Percentiles rank a stretch among this genome's conserved stretches.
Conservation (phyloP, 2,888 invertebrate species). For the Neoascia interrupta region DNA sequence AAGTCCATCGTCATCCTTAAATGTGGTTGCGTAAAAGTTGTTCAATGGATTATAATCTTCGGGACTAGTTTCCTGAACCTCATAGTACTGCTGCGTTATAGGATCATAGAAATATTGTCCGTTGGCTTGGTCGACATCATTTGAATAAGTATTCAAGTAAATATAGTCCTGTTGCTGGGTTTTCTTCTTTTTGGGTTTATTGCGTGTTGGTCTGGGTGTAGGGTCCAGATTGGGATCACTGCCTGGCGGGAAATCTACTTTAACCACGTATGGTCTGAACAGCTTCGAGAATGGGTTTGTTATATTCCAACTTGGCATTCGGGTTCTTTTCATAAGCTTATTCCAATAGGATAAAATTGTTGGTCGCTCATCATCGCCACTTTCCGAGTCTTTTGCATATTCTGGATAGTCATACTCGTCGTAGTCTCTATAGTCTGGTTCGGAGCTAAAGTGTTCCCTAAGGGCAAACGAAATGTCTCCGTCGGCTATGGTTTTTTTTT, state of each 20-base stretch:
- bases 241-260: conserved; percentile 38
- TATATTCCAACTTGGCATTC: conserved; percentile 32
- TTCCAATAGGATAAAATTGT: conserved; percentile 43
- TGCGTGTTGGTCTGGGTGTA: background rate
- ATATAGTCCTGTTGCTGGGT: background rate
- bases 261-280: conserved; percentile 52
- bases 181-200: background rate
- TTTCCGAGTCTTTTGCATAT: conserved; percentile 25
- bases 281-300: conserved; percentile 51
- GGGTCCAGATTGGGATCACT: background rate
- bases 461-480: background rate
- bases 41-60: conserved; percentile 18
- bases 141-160: background rate
- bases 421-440: background rate
- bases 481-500: background rate
- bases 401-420: background rate
- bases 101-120: conserved; percentile 40
- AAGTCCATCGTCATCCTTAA: conserved; percentile 29
- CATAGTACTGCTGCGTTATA: conserved; percentile 50
- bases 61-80: conserved; percentile 10
- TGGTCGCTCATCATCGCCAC: conserved; percentile 5
- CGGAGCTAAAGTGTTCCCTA: background rate
- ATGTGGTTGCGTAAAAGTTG: conserved; percentile 25
- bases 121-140: background rate
- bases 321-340: conserved; percentile 43